Percentiles rank a stretch among this genome's conserved stretches.
phyloP scores from a whole-genome alignment of 2,888 invertebrate genomes.

The Nyleta sp. region DNA sequence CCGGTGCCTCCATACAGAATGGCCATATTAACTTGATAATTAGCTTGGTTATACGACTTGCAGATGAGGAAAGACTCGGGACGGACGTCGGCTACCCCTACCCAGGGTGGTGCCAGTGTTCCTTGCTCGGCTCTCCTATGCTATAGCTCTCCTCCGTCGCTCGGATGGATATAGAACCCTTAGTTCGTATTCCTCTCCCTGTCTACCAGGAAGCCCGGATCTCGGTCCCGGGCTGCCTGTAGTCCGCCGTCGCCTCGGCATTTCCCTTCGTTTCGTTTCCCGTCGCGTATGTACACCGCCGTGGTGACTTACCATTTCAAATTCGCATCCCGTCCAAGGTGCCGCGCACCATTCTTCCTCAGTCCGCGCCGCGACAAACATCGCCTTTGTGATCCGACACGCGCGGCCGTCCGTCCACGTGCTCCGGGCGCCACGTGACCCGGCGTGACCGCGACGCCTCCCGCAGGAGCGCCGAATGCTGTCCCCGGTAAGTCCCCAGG shows the following conservation, averaged over 20 bases:
- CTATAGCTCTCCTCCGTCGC: slow-evolving; percentile 76
- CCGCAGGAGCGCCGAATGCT: neutral
- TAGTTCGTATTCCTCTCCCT: slow-evolving; percentile 82
- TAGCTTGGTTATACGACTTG: slow-evolving; percentile 95
- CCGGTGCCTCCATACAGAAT: slow-evolving; percentile 87
- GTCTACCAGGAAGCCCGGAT: slow-evolving; percentile 79
- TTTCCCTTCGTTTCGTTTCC: slow-evolving; percentile 68
- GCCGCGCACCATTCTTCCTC: slow-evolving; percentile 70
- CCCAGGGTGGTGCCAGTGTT: slow-evolving; percentile 81
- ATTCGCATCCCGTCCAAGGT: slow-evolving; percentile 69
- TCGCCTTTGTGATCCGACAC: slow-evolving; percentile 49
- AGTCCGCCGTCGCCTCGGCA: slow-evolving; percentile 63
- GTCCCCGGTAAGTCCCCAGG: slow-evolving; percentile 34
- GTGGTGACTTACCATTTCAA: slow-evolving; percentile 73
- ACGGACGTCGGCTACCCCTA: slow-evolving; percentile 83
- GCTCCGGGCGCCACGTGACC: slow-evolving; percentile 53
- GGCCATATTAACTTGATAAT: slow-evolving; percentile 95
- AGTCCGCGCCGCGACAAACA: slow-evolving; percentile 72
- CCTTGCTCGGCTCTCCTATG: slow-evolving; percentile 80
- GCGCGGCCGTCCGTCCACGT: slow-evolving; percentile 36
- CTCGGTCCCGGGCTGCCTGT: slow-evolving; percentile 65
- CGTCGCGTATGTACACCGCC: slow-evolving; percentile 64
- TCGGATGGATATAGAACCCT: slow-evolving; percentile 80
- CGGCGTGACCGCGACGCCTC: too few species aligned
- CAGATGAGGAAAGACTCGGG: slow-evolving; percentile 88